Conservation (phyloP, 2,888 invertebrate species). For the Malacosoma neustria region DNA sequence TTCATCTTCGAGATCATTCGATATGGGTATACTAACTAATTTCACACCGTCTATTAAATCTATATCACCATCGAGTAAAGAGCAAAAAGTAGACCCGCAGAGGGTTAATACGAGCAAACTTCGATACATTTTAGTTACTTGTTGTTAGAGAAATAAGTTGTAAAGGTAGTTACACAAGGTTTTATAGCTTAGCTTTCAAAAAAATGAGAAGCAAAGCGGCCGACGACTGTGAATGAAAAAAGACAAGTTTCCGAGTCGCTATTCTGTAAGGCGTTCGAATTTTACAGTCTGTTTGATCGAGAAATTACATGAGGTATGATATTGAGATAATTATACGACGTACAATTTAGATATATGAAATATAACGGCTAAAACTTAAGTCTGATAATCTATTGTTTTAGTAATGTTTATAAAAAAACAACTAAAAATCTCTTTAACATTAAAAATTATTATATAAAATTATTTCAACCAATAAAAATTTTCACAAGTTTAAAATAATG, state of each 20-base stretch:
- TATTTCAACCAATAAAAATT: too few species aligned
- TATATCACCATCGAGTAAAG: constrained; percentile 64
- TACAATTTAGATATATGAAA: neutral
- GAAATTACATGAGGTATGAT: constrained; percentile 6
- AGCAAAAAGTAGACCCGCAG: constrained; percentile 25
- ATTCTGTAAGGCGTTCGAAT: constrained; percentile 29
- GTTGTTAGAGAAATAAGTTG: constrained; percentile 50
- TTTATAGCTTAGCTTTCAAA: constrained; percentile 66
- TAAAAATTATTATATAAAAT: too few species aligned
- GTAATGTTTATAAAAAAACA: too few species aligned
- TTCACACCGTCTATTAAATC: constrained; percentile 78
- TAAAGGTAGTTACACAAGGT: constrained; percentile 46
- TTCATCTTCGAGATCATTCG: constrained; percentile 64
- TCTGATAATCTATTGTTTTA: too few species aligned
- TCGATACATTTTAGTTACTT: constrained; percentile 52
- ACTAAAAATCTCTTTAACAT: too few species aligned
- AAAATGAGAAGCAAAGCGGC: constrained; percentile 52
- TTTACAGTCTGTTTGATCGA: constrained; percentile 16
- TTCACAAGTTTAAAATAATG: too few species aligned
- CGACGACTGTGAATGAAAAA: constrained; percentile 34
- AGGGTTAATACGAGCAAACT: constrained; percentile 28
- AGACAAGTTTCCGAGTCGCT: constrained; percentile 12
- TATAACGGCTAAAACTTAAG: neutral
- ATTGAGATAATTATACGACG: constrained; percentile 1
- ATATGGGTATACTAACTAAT: constrained; percentile 69